phyloP scores from a whole-genome alignment of 2,797 vertebrate species.

The Craterocephalus amniculus region DNA sequence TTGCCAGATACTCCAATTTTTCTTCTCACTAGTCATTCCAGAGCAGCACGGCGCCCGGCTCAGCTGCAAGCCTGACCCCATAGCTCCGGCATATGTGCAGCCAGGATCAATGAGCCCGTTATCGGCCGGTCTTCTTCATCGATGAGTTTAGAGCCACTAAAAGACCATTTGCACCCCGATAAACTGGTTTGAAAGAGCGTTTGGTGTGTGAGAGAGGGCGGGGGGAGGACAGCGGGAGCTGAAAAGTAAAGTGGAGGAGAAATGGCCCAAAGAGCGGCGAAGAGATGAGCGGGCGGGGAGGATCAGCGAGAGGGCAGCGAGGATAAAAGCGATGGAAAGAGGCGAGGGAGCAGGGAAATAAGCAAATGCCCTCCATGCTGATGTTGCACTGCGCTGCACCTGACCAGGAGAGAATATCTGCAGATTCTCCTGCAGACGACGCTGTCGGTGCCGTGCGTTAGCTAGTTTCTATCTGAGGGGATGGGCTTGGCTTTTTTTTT shows the following conservation, averaged over 20 bases:
- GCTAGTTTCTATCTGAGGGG: background rate
- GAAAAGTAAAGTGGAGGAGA: constrained; percentile 22
- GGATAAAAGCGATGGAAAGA: constrained; percentile 7
- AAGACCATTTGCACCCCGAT: constrained; percentile 38
- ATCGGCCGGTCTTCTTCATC: constrained; percentile 47
- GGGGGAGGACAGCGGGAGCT: constrained; percentile 16
- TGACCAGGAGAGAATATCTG: constrained; percentile 10
- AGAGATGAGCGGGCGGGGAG: background rate
- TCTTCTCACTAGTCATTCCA: background rate
- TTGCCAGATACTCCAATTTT: background rate
- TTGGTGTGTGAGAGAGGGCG: background rate
- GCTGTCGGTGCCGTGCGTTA: background rate
- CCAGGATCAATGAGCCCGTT: constrained; percentile 58
- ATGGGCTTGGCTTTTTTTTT: background rate
- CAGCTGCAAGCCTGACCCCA: constrained; percentile 34
- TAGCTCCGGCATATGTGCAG: constrained; percentile 34
- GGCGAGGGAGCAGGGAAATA: constrained; percentile 1
- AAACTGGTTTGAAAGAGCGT: constrained; percentile 35
- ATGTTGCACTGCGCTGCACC: constrained; percentile 21
- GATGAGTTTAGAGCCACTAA: constrained; percentile 45
- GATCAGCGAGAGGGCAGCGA: background rate
- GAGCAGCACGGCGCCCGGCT: background rate
- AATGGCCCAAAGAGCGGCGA: constrained; percentile 5
- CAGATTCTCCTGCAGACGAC: background rate
- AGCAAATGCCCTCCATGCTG: constrained; percentile 17